Evolutionary conservation across 1,140 invertebrate species (phyloP).

Genomic region (Heliconius melpomene): DNA sequence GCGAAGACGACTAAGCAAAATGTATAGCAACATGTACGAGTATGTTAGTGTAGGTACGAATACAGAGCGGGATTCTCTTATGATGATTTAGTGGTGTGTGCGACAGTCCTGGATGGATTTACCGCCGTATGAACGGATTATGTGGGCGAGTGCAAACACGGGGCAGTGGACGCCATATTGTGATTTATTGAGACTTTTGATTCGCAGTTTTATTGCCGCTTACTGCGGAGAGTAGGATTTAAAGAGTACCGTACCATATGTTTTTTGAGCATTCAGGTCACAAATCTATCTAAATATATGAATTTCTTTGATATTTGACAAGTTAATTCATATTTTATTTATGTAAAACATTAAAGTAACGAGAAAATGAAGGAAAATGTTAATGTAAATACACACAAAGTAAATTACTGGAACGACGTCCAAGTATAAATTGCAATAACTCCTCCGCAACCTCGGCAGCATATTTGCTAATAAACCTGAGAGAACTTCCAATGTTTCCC

Average conservation of each 20-base stretch:
- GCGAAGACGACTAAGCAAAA: constrained; percentile 27
- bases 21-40: constrained; percentile 25
- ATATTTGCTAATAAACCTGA: constrained; percentile 71
- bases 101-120: constrained; percentile 77
- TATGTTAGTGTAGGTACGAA: constrained; percentile 10
- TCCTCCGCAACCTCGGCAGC: constrained; percentile 55
- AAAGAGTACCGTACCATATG: constrained; percentile 23
- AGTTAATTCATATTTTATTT: neutral
- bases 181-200: constrained; percentile 77
- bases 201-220: constrained; percentile 71
- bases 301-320: neutral
- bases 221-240: constrained; percentile 37
- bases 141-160: constrained; percentile 80
- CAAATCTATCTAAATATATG: neutral
- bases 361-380: neutral
- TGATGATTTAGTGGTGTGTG: constrained; percentile 77
- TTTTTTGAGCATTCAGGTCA: constrained; percentile 21
- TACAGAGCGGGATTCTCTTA: constrained; percentile 73
- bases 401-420: constrained; percentile 24
- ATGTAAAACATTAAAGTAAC: neutral
- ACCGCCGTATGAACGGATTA: constrained; percentile 78
- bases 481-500: constrained; percentile 59
- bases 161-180: constrained; percentile 75
- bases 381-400: neutral
- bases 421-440: constrained; percentile 52